These are phyloP conservation scores for Sarcophaga caerulescens DNA, from an alignment of 2,888 invertebrate species.

Conservation along the genomic window DNA sequence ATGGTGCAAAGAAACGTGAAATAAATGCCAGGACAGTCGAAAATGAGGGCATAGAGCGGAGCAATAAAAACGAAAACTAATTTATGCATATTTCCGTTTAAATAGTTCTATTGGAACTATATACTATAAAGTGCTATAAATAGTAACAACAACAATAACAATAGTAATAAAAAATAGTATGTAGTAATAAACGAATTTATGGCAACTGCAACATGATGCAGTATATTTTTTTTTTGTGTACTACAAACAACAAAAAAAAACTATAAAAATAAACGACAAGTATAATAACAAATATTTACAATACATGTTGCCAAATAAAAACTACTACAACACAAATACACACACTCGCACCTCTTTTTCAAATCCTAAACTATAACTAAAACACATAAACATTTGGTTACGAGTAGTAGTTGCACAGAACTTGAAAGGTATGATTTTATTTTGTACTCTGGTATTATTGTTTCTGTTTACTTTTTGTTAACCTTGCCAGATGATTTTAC, in stretches of 20 bases:
- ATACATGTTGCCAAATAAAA: conserved; percentile 48
- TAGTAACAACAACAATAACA: conserved; percentile 16
- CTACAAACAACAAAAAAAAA: conserved; percentile 17
- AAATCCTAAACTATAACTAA: not conserved
- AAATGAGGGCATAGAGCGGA: not conserved
- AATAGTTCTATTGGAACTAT: conserved; percentile 58
- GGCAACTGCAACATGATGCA: conserved; percentile 67
- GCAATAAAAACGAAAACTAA: conserved; percentile 44
- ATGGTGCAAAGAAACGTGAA: not conserved
- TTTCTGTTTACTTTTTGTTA: not conserved
- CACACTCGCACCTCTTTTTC: not conserved
- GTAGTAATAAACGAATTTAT: conserved; percentile 59
- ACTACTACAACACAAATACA: conserved; percentile 13
- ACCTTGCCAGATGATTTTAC: not conserved
- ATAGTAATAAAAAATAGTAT: conserved; percentile 5
- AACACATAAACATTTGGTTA: conserved; percentile 19
- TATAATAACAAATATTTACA: conserved; percentile 51
- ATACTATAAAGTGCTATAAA: not conserved
- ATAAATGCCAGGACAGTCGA: not conserved
- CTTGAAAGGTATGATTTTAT: not conserved
- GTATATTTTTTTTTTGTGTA: conserved; percentile 41
- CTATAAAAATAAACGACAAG: not conserved
- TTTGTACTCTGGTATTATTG: not conserved
- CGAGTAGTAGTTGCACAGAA: not conserved
- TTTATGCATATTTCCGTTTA: conserved; percentile 68